These are phyloP conservation scores for Lissonota sp. DNA, from an alignment of 2,888 invertebrate genomes.

Conservation along the genomic window DNA sequence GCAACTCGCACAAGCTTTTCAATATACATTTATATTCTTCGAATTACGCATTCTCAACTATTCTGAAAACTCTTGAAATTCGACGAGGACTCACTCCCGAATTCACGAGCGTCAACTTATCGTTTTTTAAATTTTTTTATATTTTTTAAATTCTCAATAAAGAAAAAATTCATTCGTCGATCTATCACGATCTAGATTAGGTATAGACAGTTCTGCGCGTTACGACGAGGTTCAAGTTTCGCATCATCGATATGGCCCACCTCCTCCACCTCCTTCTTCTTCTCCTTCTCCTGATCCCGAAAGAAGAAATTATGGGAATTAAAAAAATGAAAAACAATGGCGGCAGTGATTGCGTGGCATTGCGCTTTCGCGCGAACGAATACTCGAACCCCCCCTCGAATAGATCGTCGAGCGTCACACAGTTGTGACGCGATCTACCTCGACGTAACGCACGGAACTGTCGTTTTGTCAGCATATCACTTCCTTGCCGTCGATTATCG, in stretches of 20 bases:
- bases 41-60: too few species aligned
- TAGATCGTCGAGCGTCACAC: conserved; percentile 88
- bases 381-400: conserved; percentile 53
- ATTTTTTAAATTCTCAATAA: neutral
- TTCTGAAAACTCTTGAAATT: too few species aligned
- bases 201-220: conserved; percentile 78
- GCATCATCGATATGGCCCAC: conserved; percentile 44
- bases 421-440: conserved; percentile 95
- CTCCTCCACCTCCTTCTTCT: neutral
- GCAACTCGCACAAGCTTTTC: too few species aligned
- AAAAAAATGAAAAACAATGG: neutral
- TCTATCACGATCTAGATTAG: conserved; percentile 20
- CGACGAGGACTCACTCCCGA: too few species aligned
- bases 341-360: conserved; percentile 47
- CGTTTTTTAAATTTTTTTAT: too few species aligned
- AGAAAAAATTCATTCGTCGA: conserved; percentile 14
- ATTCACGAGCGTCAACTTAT: too few species aligned
- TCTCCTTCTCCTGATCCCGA: neutral
- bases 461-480: conserved; percentile 98
- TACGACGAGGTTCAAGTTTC: conserved; percentile 71
- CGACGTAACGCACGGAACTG: conserved; percentile 97
- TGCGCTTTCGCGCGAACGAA: conserved; percentile 14
- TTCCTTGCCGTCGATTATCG: conserved; percentile 93
- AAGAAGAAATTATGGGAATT: neutral
- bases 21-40: too few species aligned